These are phyloP conservation scores for Eurytoma adleriae DNA, from an alignment of 2,888 invertebrate species.

Conservation along the genomic window DNA sequence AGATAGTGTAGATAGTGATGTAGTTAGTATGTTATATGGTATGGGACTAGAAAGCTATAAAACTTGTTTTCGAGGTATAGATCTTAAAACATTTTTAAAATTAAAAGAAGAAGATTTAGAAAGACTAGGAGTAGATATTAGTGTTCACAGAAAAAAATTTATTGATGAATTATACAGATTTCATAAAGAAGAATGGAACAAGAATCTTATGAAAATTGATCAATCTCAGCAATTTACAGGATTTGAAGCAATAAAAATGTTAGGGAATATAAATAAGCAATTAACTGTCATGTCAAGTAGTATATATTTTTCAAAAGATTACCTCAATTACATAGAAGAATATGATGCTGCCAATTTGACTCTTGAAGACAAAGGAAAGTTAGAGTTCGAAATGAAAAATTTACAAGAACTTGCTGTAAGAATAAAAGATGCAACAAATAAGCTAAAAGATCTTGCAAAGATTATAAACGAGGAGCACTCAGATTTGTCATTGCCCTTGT, in stretches of 20 bases:
- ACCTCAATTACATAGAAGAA: conserved; percentile 56
- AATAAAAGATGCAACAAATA: conserved; percentile 62
- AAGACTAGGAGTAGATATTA: conserved; percentile 79
- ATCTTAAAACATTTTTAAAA: conserved; percentile 79
- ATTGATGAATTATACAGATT: conserved; percentile 78
- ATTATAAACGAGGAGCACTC: conserved; percentile 57
- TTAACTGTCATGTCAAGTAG: conserved; percentile 79
- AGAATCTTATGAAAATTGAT: conserved; percentile 65
- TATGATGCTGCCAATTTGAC: conserved; percentile 53
- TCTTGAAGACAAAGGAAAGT: conserved; percentile 57
- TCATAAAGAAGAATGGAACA: conserved; percentile 79
- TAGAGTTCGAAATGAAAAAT: conserved; percentile 61
- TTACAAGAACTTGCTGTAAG: conserved; percentile 58
- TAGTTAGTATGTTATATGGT: conserved; percentile 79
- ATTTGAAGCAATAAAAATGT: conserved; percentile 77
- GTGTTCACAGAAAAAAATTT: conserved; percentile 80
- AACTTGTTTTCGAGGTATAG: conserved; percentile 77
- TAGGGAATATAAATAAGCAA: conserved; percentile 80
- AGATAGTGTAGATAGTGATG: conserved; percentile 73
- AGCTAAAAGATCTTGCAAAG: conserved; percentile 60
- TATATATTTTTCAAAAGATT: conserved; percentile 76
- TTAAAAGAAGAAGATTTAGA: conserved; percentile 79
- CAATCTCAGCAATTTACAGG: conserved; percentile 63
- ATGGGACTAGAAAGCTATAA: conserved; percentile 79
- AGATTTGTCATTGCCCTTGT: conserved; percentile 45